A percentile compares a stretch with the other conserved stretches of the same genome.
phyloP scores from a whole-genome alignment of 2,888 invertebrate genomes.

The Spicauda simplicius region DNA sequence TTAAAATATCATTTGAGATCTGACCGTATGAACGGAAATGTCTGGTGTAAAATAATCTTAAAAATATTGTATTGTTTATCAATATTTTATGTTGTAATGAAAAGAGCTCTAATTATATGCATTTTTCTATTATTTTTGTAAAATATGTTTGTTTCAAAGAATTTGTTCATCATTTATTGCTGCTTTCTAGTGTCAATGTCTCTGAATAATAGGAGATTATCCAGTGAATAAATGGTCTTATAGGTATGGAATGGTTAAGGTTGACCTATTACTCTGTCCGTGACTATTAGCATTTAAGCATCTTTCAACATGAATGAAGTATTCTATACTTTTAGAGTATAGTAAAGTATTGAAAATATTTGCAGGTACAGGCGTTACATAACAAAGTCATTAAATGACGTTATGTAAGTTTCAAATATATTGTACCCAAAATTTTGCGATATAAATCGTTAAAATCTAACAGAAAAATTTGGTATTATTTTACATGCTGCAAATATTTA shows the following conservation, averaged over 20 bases:
- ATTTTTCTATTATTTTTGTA: too few relatives aligned
- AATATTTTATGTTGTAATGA: too few relatives aligned
- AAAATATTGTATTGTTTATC: too few relatives aligned
- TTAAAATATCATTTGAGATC: too few relatives aligned
- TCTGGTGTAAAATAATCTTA: too few relatives aligned
- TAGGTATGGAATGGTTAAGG: not conserved
- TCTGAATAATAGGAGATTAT: too few relatives aligned
- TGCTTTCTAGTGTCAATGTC: too few relatives aligned
- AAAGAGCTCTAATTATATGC: too few relatives aligned
- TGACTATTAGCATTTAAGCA: not conserved
- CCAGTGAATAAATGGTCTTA: too few relatives aligned
- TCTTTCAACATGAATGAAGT: not conserved
- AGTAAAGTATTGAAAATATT: not conserved
- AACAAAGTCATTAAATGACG: slow-evolving; percentile 18
- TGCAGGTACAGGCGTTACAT: not conserved
- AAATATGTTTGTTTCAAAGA: not conserved
- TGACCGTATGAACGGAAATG: too few relatives aligned
- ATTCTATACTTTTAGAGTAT: not conserved
- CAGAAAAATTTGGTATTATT: not conserved
- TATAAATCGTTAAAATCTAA: not conserved
- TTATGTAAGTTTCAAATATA: not conserved
- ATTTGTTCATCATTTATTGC: not conserved
- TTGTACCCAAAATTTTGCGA: not conserved
- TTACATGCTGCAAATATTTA: not conserved
- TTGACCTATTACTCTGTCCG: not conserved